Conservation (phyloP, 2,888 invertebrate species). For the Trachelus troglodyta region DNA sequence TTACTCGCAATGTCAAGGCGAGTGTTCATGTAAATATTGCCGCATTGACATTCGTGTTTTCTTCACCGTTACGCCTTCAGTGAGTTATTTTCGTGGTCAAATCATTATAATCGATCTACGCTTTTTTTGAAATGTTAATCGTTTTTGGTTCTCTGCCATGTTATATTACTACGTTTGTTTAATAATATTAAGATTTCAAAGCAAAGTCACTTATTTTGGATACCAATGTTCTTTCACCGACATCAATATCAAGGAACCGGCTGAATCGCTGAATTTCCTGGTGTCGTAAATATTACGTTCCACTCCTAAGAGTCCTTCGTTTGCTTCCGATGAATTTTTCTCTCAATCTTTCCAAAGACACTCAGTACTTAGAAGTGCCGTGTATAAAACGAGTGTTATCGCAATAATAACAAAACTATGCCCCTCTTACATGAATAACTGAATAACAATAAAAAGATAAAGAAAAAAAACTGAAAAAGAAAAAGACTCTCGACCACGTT, state of each 20-base stretch:
- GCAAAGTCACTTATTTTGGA: background rate
- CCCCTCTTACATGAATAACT: background rate
- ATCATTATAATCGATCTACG: background rate
- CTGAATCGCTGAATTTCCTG: background rate
- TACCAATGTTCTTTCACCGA: background rate
- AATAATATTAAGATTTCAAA: background rate
- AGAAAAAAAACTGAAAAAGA: too few species aligned
- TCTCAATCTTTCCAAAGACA: background rate
- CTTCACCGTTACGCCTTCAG: background rate
- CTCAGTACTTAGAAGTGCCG: background rate
- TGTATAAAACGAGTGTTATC: background rate
- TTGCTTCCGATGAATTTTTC: too few species aligned
- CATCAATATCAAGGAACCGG: background rate
- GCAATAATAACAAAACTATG: background rate
- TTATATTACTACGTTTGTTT: background rate
- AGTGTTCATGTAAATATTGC: background rate
- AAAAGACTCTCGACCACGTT: background rate
- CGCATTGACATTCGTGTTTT: background rate
- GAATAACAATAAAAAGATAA: background rate
- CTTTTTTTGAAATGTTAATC: too few species aligned
- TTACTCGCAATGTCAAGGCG: background rate
- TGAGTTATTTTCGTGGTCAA: background rate
- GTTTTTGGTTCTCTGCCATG: too few species aligned
- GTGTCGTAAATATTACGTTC: background rate
- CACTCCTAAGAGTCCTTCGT: background rate